Evolutionary conservation across 2,888 invertebrate species (phyloP).

Genomic region (Pandemis heparana): DNA sequence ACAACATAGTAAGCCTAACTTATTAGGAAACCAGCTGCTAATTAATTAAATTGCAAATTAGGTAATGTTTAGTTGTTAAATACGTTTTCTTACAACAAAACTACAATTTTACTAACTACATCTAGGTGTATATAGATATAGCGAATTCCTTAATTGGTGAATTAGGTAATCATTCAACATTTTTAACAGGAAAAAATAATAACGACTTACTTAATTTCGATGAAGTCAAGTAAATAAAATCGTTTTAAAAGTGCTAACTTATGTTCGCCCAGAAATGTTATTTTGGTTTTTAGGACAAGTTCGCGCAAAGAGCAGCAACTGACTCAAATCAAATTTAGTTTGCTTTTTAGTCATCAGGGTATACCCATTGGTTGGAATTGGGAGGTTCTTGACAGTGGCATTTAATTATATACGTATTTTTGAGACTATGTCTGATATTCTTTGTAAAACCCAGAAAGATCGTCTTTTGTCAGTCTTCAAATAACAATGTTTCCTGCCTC

Average conservation of each 20-base stretch:
- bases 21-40: conserved; percentile 24
- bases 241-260: no score
- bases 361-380: not conserved
- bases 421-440: no score
- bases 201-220: no score
- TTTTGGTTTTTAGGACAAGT: not conserved
- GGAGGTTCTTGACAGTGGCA: not conserved
- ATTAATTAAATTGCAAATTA: conserved; percentile 30
- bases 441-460: no score
- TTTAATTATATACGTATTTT: no score
- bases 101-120: not conserved
- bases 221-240: no score
- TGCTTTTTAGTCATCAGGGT: not conserved
- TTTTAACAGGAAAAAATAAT: no score
- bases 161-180: not conserved
- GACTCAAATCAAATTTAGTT: not conserved
- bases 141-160: not conserved
- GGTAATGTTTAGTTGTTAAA: conserved; percentile 4
- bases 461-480: no score
- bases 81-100: not conserved
- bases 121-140: not conserved
- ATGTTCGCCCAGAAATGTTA: not conserved
- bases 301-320: not conserved
- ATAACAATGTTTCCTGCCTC: not conserved
- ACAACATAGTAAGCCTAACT: conserved; percentile 14